Evolutionary conservation across 1,140 invertebrate species (phyloP), one percentile per base, ranked within the genome.

Genomic region (Ceratoteleas bidentatus): DNA sequence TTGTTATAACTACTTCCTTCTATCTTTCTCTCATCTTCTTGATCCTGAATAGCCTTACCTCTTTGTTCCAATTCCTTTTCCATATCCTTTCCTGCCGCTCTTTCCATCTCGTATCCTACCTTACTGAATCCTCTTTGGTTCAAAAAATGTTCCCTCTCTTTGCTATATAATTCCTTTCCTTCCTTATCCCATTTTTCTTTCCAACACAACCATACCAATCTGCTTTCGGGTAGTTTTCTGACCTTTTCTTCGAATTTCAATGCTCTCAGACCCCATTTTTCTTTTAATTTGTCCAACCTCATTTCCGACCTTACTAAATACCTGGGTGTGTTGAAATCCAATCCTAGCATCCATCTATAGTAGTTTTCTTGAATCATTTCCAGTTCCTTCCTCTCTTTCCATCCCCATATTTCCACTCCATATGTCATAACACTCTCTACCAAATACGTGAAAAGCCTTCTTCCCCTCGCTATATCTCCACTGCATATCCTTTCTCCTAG

Each of bases 331-430:
- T 50, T 13, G 14, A 15, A 50, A 16, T 50, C 14, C 49, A 50
- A 50, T 15, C 49, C 49, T 15, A 50, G 14, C 4, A 50, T 15
- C 49, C 49, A 16, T 50, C 49, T 50, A 50, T 5, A 50, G 49
- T 50, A 10, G 4, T 14, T 16, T n/a, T 50, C 49, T 16, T 50
- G 49, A 5, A 50, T n/a, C 14, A 2, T 50, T 50, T 50, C n/a
- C n/a, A n/a, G n/a, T n/a, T n/a, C n/a, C n/a, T n/a, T n/a, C n/a
- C n/a, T n/a, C n/a, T n/a, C n/a, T n/a, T n/a, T n/a, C n/a, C n/a
- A n/a, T n/a, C n/a, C n/a, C n/a, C n/a, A n/a, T n/a, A n/a, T n/a
- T n/a, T n/a, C n/a, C n/a, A n/a, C n/a, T n/a, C n/a, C n/a, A n/a
- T n/a, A n/a, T n/a, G n/a, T n/a, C n/a, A n/a, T n/a, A n/a, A n/a